A percentile compares a stretch with the other conserved stretches of the same genome.
phyloP scores from a whole-genome alignment of 2,113 vertebrate genomes.

The Nicator chloris region DNA sequence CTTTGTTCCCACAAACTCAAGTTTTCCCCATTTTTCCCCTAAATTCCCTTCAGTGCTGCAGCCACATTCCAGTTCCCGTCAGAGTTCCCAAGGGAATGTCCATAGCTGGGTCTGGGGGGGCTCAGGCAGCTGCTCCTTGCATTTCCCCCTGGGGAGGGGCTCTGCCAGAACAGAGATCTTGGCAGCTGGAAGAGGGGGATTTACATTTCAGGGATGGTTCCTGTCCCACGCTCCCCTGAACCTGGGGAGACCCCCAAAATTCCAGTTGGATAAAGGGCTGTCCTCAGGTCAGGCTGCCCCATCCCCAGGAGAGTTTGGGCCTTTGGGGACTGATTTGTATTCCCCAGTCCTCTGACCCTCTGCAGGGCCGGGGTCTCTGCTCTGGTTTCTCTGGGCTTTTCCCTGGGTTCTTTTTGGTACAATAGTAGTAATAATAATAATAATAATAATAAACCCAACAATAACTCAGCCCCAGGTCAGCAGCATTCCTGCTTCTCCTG shows the following conservation, averaged over 20 bases:
- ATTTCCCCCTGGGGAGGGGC: fast-evolving
- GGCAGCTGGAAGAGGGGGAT: background rate
- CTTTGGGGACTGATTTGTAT: fast-evolving
- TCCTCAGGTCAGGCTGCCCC: background rate
- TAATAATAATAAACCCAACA: fast-evolving
- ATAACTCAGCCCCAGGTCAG: background rate
- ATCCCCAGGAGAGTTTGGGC: too few relatives aligned
- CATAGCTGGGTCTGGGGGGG: fast-evolving
- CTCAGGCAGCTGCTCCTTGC: background rate
- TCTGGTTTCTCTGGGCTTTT: background rate
- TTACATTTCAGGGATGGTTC: fast-evolving
- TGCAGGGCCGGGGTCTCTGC: background rate
- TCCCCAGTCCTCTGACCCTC: background rate
- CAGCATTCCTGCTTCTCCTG: background rate
- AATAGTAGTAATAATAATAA: fast-evolving
- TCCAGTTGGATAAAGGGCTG: background rate
- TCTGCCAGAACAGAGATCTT: fast-evolving
- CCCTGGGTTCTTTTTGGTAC: background rate
- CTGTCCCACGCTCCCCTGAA: too few relatives aligned
- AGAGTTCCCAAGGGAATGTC: fast-evolving
- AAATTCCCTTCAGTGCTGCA: fast-evolving
- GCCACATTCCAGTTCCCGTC: fast-evolving
- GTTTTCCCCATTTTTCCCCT: fast-evolving
- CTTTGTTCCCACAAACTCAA: fast-evolving
- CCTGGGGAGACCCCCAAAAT: background rate